Evolutionary conservation across 92 coral and sea anemone species (phyloP).

Genomic region (Porites rus): DNA sequence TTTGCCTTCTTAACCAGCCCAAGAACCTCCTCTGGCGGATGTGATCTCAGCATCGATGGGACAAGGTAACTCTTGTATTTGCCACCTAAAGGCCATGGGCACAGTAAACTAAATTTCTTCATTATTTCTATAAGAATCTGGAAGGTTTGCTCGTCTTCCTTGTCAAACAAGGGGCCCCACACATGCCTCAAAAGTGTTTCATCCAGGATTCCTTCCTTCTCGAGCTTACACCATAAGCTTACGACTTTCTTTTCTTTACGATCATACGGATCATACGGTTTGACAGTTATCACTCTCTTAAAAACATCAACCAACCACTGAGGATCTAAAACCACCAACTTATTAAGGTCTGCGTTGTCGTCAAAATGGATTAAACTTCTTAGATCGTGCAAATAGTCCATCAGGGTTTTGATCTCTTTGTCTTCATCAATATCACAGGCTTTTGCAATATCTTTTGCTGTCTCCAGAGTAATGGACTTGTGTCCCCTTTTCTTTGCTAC

Average conservation of each 20-base stretch:
- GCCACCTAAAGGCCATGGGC: background rate
- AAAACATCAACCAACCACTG: background rate
- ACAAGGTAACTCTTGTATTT: background rate
- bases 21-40: background rate
- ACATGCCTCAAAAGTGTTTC: background rate
- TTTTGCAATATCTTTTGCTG: background rate
- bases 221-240: background rate
- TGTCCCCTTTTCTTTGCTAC: background rate
- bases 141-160: background rate
- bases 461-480: background rate
- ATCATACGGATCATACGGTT: background rate
- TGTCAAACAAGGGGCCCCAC: background rate
- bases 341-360: background rate
- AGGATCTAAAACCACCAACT: background rate
- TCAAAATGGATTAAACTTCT: background rate
- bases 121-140: background rate
- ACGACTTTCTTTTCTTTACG: background rate
- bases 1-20: background rate
- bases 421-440: background rate
- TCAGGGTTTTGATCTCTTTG: background rate
- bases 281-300: background rate
- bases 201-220: background rate
- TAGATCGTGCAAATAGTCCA: background rate
- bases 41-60: background rate
- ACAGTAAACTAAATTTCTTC: background rate